Evolutionary conservation across 2,113 vertebrate species (phyloP).

Genomic region (Orcinus orca): DNA sequence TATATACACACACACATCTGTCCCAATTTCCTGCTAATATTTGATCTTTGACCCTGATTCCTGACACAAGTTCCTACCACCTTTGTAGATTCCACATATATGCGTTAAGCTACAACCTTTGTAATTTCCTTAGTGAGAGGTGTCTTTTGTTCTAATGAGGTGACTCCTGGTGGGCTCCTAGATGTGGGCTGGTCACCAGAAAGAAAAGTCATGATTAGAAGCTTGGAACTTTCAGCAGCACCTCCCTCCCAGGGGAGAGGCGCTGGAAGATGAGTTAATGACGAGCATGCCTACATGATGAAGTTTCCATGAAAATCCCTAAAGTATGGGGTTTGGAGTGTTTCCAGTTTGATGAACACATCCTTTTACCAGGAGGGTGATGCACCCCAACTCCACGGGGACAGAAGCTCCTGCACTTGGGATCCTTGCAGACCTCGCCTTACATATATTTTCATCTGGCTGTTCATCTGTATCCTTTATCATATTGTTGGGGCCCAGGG

Average conservation of each 20-base stretch:
- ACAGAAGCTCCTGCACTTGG: not conserved
- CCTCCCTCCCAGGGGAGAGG: too few species aligned
- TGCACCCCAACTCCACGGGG: fast-evolving
- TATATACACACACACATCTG: too few species aligned
- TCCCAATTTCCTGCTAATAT: not conserved
- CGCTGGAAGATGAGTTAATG: too few species aligned
- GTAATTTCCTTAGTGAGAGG: not conserved
- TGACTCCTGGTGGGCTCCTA: not conserved
- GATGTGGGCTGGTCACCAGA: not conserved
- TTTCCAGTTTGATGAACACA: not conserved
- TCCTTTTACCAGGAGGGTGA: too few species aligned
- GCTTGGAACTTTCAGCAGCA: not conserved
- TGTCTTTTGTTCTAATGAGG: not conserved
- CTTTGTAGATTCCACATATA: too few species aligned
- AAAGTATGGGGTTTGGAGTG: not conserved
- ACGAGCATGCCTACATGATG: not conserved
- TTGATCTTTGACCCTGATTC: not conserved
- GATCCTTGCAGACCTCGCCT: not conserved
- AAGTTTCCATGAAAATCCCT: not conserved
- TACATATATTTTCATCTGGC: not conserved
- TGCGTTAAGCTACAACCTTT: not conserved
- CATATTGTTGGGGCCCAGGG: not conserved
- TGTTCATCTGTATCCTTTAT: too few species aligned
- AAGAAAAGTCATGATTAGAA: not conserved
- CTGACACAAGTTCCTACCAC: not conserved